Evolutionary conservation across 2,797 vertebrate genomes (phyloP), one percentile per base, ranked within the genome.

Genomic region (Sciurus vulgaris): DNA sequence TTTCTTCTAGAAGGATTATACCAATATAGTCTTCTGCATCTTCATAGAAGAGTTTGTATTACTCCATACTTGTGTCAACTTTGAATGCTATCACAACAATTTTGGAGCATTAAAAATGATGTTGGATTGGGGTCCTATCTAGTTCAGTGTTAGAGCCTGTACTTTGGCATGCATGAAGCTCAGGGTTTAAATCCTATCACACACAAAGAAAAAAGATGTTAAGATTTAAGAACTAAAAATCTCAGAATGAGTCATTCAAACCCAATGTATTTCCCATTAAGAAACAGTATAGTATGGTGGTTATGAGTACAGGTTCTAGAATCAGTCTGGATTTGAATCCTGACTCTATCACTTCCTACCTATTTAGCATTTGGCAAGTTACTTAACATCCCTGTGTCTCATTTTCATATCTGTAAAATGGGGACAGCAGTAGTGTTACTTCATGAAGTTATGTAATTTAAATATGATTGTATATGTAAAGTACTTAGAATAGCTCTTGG

Each of bases 401-500:
- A n/a, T 35, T 95, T 84, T 88, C 65, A 49, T 35, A 8, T 51
- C 65, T 96, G 7, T 89, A 70, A 74, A 86, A 18, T 74, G 51
- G 44, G 22, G 35, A 38, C 41, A 72, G 17, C 41, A 44, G 18
- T 69, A 49, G 4, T 38, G 70, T 44, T 59, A 33, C 26, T 89
- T 61, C 38, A 44, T 28, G 65, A 72, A 69, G 17, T 73, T 78
- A 88, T 88, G 41, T 85, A 28, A 92, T 51, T 93, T 92, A 35
- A 79, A 38, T 76, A 24, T 87, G 28, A 41, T 72, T 76, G 35
- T 67, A 49, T 30, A 4, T 72, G 3, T 44, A 7, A 81, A 76
- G 28, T 47, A 83, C 24, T 82, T 49, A 56, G 51, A 84, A 56
- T 33, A 44, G 44, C 77, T 77, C 22, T 65, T 93, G 44, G 20